Base-by-base conservation (phyloP, 2,888 invertebrate genomes). In the Folsomia manolachei region DNA sequence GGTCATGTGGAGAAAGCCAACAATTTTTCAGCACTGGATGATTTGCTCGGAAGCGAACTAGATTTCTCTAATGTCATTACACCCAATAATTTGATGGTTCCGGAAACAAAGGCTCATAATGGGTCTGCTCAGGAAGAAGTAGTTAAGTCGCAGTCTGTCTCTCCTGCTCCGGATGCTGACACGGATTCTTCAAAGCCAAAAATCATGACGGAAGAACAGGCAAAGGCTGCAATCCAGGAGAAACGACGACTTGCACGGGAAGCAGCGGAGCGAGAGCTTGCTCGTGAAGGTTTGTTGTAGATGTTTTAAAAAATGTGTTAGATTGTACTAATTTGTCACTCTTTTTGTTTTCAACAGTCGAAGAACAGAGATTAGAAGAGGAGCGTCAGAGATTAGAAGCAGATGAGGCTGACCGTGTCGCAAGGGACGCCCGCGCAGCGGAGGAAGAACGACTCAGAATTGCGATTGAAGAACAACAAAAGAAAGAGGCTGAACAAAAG, bases 171-270 rank as follows among this genome's bases (percentile, higher is more conserved):
- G 19, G 71, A 26, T 18, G 27, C 7, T 7, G 21, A 19, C n/a
- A 63, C 25, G 24, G 66, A 66, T 23, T 24, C 66, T 19, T 64
- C 71, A 19, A 70, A 72, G 21, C 74, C 73, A 2, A 77, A 75
- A 79, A 93, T 94, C 79, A 93, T 91, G 11, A 94, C 94, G 1
- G 95, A 94, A 85, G 95, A 94, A 84, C 90, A 95, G 83, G 96
- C 96, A 9, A 96, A 95, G 85, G 95, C 95, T 21, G 95, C 95
- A 71, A 86, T 97, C 71, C 95, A 96, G 0, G 96, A 96, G 86
- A 88, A 94, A 75, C 86, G 96, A 78, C 88, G 94, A 72, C 86
- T 93, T 74, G 95, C 95, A 14, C 85, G 96, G 21, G 96, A 95
- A 85, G 95, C 95, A 84, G 92, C 95, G 14, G 96, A 97, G 86